Evolutionary conservation across 2,888 invertebrate genomes (phyloP).

Genomic region (Pristionchus entomophagus): DNA sequence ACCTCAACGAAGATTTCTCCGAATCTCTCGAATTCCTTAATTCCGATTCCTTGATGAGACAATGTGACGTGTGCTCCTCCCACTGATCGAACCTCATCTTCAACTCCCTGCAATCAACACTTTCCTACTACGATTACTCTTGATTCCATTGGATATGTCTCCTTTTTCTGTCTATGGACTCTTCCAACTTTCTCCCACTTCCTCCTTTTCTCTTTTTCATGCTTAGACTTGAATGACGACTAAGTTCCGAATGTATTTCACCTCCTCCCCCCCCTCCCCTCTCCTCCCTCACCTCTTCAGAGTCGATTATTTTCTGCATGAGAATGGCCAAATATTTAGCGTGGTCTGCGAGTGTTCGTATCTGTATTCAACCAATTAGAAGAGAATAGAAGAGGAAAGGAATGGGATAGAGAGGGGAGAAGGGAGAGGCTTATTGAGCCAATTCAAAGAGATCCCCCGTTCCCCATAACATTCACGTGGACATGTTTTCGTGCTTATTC

Average conservation of each 20-base stretch:
- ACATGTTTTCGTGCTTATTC: no score
- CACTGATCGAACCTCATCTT: constrained; percentile 52
- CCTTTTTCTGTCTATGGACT: not conserved
- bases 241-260: not conserved
- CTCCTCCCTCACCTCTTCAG: constrained; percentile 58
- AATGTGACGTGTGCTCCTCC: constrained; percentile 57
- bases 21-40: constrained; percentile 54
- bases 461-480: not conserved
- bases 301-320: constrained; percentile 68
- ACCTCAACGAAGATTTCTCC: constrained; percentile 58
- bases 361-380: constrained; percentile 41
- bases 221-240: not conserved
- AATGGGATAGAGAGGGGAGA: no score
- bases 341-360: constrained; percentile 65
- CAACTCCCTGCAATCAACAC: constrained; percentile 47
- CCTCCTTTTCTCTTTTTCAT: not conserved
- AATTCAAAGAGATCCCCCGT: not conserved
- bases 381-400: not conserved
- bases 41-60: constrained; percentile 54
- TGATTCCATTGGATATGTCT: not conserved
- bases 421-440: no score
- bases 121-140: not conserved
- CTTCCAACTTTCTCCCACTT: not conserved
- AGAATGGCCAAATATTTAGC: constrained; percentile 65
- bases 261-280: not conserved